These are phyloP conservation scores for Apis mellifera DNA, from an alignment of 1,140 invertebrate genomes.

Conservation along the genomic window Amel_HAv3.1 CM009935.2:7656001-7656500, in stretches of 20 bases:
- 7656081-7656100: no score
- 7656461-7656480: constrained; percentile 40
- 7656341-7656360: constrained; percentile 57
- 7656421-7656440: constrained; percentile 27
- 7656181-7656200: constrained; percentile 3
- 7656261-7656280: constrained; percentile 56
- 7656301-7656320: neutral
- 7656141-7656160: neutral
- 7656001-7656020: no score
- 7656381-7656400: constrained; percentile 40
- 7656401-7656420: constrained; percentile 25
- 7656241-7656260: constrained; percentile 50
- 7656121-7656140: no score
- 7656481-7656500: constrained; percentile 18
- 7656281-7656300: constrained; percentile 52
- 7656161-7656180: neutral
- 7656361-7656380: constrained; percentile 48
- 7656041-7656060: no score
- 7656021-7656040: no score
- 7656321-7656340: constrained; percentile 16
- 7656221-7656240: constrained; percentile 48
- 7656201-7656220: constrained; percentile 51
- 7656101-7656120: no score
- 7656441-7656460: constrained; percentile 46
- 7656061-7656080: no score